Percentiles rank a stretch among this genome's conserved stretches.
Evolutionary conservation across 2,797 vertebrate genomes (phyloP).

Genomic region (Notolabrus celidotus): DNA sequence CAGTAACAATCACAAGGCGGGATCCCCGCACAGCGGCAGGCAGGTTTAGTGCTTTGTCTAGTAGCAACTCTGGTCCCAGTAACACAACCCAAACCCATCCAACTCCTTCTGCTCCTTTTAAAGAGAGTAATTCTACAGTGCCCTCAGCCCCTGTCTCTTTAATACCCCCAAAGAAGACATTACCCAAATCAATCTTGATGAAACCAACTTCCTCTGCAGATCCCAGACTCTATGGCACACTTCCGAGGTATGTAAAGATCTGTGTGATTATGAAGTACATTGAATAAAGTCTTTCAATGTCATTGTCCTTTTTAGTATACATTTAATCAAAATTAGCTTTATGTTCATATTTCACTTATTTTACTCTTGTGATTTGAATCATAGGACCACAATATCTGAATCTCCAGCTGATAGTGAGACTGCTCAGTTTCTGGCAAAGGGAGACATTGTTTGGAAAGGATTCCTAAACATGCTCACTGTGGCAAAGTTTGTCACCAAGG

Average conservation of each 20-base stretch:
- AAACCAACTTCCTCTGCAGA: slow-evolving; percentile 89
- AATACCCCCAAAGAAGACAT: slow-evolving; percentile 54
- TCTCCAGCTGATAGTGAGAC: slow-evolving; percentile 88
- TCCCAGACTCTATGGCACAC: slow-evolving; percentile 84
- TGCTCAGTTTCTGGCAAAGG: slow-evolving; percentile 89
- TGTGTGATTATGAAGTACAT: not conserved
- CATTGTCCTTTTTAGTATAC: not conserved
- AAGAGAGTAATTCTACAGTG: slow-evolving; percentile 64
- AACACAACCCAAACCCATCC: slow-evolving; percentile 48
- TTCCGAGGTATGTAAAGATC: slow-evolving; percentile 83
- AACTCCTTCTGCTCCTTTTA: slow-evolving; percentile 47
- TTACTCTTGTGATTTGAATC: slow-evolving; percentile 70
- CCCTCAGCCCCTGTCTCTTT: slow-evolving; percentile 62
- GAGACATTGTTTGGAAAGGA: slow-evolving; percentile 95
- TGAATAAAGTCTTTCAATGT: not conserved
- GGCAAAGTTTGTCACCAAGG: slow-evolving; percentile 97
- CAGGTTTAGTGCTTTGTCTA: slow-evolving; percentile 59
- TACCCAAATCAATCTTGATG: slow-evolving; percentile 93
- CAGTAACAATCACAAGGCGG: slow-evolving; percentile 89
- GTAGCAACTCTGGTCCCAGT: slow-evolving; percentile 19
- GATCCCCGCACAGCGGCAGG: slow-evolving; percentile 91
- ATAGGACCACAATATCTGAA: slow-evolving; percentile 85
- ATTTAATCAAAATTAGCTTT: slow-evolving; percentile 4
- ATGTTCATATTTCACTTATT: slow-evolving; percentile 2
- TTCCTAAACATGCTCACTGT: slow-evolving; percentile 98